Base-by-base conservation (phyloP, 2,797 vertebrate genomes). In the Mus minutoides region DNA sequence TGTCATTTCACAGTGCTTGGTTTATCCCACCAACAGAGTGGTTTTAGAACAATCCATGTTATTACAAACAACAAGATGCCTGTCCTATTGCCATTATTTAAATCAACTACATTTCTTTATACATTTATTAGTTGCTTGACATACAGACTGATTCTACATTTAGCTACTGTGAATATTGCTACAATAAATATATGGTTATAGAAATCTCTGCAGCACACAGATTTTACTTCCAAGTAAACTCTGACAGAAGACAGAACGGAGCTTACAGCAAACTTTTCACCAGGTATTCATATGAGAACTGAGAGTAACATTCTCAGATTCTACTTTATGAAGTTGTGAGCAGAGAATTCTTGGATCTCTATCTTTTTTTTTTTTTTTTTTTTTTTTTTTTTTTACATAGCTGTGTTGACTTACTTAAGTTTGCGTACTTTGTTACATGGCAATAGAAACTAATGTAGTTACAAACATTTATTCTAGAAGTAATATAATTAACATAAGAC, bases 401-500 rank as follows among this genome's bases (percentile, higher is more conserved):
- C 6, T 56, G 5, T 76, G 34, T 13, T 54, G 54, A 29, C 4
- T 78, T 31, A 1, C 34, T 19, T 34, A 78, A 75, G 19, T 40
- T 37, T 88, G 24, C 78, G 22, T 67, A 62, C 43, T 52, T 75
- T 77, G 22, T 77, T 88, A 60, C 24, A 52, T 5, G 64, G 49
- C 22, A 71, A 60, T 75, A 89, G 16, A 75, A 94, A 77, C 26
- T 69, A 88, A 43, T 43, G 12, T 26, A 71, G 9, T 79, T 88
- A 64, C 17, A 5, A 64, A 86, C 14, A 84, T 88, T 86, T 49
- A 71, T 91, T 90, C 52, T 84, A 26, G 14, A 95, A 89, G 58
- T 95, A 92, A 90, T 88, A 34, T 19, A 92, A 69, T 90, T 97
- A 95, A 37, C 3, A 77, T 88, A 64, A 78, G 31, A 6, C 52